A percentile compares a stretch with the other conserved stretches of the same genome.
phyloP scores from a whole-genome alignment of 1,140 invertebrate species.

The Musca vetustissima region DNA sequence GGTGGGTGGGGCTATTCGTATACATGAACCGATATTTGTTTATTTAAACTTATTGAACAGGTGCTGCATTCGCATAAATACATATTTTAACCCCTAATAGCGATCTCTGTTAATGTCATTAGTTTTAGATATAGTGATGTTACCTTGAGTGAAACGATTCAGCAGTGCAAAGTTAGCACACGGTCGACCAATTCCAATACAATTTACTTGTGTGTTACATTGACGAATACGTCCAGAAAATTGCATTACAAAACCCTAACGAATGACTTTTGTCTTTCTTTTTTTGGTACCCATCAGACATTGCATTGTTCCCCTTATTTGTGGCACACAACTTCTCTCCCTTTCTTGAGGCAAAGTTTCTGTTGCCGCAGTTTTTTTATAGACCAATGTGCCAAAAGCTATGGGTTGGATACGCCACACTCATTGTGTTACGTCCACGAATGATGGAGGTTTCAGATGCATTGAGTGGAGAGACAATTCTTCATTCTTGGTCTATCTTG shows the following conservation, averaged over 20 bases:
- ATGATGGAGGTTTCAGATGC: conserved; percentile 1
- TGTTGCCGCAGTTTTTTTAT: not conserved
- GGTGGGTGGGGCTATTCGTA: no score
- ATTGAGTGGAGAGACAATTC: no score
- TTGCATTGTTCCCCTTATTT: not conserved
- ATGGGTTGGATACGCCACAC: conserved; percentile 6
- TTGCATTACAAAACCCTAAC: not conserved
- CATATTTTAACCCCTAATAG: no score
- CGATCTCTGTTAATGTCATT: no score
- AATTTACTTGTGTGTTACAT: conserved; percentile 1
- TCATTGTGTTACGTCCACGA: not conserved
- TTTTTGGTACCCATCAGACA: not conserved
- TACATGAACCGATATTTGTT: no score
- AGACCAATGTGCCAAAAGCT: not conserved
- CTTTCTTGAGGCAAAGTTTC: not conserved
- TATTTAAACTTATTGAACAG: no score
- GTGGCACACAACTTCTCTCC: not conserved
- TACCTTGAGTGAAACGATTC: no score
- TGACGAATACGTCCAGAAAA: conserved; percentile 6
- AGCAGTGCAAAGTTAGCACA: no score
- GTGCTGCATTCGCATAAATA: no score
- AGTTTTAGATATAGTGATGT: no score
- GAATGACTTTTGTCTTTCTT: not conserved
- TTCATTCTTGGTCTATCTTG: no score
- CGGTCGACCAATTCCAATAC: no score